Percentiles rank a stretch among this genome's conserved stretches.
Conservation (phyloP, 2,888 invertebrate genomes). For the Drosophila algonquin region DNA sequence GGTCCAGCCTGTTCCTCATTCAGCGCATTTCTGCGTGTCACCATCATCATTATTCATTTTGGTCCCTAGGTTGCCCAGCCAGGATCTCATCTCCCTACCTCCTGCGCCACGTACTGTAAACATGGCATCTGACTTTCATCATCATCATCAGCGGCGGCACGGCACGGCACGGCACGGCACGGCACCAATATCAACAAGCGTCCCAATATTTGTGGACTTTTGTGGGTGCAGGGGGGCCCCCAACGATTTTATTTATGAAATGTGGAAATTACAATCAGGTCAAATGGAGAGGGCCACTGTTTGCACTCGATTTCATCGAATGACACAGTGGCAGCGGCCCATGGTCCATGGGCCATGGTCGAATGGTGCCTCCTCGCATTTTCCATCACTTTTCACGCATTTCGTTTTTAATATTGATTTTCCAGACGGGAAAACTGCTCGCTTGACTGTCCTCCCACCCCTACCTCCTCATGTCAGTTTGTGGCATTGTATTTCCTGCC, state of each 20-base stretch:
- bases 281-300: constrained; percentile 31
- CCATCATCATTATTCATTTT: constrained; percentile 74
- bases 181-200: constrained; percentile 71
- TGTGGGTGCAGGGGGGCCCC: neutral
- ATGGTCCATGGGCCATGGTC: constrained; percentile 13
- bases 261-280: constrained; percentile 71
- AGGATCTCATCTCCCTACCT: neutral
- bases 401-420: constrained; percentile 68
- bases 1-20: constrained; percentile 35
- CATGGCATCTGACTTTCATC: constrained; percentile 59
- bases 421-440: constrained; percentile 24
- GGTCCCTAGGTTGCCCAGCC: neutral
- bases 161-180: constrained; percentile 39
- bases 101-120: constrained; percentile 8
- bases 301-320: constrained; percentile 48
- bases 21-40: constrained; percentile 59
- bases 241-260: constrained; percentile 73
- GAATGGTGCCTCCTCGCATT: constrained; percentile 22
- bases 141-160: constrained; percentile 34
- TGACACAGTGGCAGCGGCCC: constrained; percentile 12
- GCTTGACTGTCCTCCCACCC: constrained; percentile 6
- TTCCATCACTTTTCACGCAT: constrained; percentile 60
- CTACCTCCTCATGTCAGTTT: neutral
- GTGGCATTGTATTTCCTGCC: constrained; percentile 10
- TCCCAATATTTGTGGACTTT: constrained; percentile 67